Evolutionary conservation across 1,140 invertebrate species (phyloP).

Genomic region (Bacillus rossius): DNA sequence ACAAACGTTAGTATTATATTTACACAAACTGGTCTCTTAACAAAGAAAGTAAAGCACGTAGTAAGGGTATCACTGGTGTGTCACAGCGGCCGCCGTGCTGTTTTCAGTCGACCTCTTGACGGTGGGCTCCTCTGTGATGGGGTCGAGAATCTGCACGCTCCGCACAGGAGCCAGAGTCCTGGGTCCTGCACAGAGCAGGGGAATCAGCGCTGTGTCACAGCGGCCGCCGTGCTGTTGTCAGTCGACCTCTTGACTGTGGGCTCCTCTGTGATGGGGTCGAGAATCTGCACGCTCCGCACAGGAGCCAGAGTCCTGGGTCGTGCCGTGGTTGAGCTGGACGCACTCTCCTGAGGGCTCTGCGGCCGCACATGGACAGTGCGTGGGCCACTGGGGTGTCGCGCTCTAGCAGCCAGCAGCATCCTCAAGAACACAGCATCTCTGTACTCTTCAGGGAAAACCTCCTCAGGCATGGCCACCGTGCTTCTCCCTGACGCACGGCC

Average conservation of each 20-base stretch:
- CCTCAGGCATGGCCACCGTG: background rate
- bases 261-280: background rate
- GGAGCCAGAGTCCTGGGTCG: background rate
- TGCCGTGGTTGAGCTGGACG: background rate
- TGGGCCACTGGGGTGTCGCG: background rate
- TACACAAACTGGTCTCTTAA: too few species aligned
- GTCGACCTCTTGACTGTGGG: constrained; percentile 6
- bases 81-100: background rate
- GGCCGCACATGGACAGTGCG: background rate
- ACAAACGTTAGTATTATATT: too few species aligned
- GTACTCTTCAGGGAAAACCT: constrained; percentile 6
- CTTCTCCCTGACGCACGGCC: background rate
- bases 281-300: background rate
- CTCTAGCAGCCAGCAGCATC: constrained; percentile 11
- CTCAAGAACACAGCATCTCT: constrained; percentile 7
- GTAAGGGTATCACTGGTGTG: too few species aligned
- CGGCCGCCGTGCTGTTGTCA: background rate
- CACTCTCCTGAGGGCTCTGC: background rate
- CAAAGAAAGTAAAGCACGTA: too few species aligned
- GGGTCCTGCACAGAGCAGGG: background rate
- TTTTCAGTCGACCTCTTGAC: constrained; percentile 3
- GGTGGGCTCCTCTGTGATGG: background rate
- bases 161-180: background rate
- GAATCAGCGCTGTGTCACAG: background rate
- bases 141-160: constrained; percentile 11